phyloP scores from a whole-genome alignment of 2,888 invertebrate species.

The Cactoblastis cactorum region DNA sequence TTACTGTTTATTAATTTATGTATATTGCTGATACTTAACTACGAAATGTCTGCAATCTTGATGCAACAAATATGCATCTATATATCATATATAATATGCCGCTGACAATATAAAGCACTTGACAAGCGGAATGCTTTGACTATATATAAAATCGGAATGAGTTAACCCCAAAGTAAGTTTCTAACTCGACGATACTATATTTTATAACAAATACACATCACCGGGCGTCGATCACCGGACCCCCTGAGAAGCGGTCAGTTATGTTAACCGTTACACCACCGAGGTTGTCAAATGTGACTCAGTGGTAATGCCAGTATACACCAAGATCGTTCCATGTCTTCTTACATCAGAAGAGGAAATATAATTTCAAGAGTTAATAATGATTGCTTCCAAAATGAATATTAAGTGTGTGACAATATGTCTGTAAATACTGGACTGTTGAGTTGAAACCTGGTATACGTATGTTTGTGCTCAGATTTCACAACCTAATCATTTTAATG shows the following conservation, averaged over 20 bases:
- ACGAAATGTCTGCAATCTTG: conserved; percentile 9
- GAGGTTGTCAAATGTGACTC: conserved; percentile 26
- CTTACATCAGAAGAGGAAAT: conserved; percentile 51
- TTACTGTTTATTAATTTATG: conserved; percentile 42
- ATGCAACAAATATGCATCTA: no score
- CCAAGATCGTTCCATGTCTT: background rate
- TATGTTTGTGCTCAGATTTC: no score
- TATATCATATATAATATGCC: conserved; percentile 41
- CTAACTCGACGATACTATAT: no score
- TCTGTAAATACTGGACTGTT: no score
- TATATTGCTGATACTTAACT: conserved; percentile 22
- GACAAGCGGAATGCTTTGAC: conserved; percentile 10
- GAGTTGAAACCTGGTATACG: no score
- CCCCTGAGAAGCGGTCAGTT: no score
- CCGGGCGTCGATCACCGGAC: no score
- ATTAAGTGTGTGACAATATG: no score
- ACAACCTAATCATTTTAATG: no score
- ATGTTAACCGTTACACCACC: conserved; percentile 40
- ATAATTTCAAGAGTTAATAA: conserved; percentile 53
- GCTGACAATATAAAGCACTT: conserved; percentile 13
- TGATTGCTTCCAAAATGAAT: conserved; percentile 38
- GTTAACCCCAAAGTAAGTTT: no score
- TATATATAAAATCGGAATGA: conserved; percentile 47
- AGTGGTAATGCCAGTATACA: background rate
- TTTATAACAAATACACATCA: no score